Base-by-base conservation (phyloP, 2,113 vertebrate genomes). In the Lophius piscatorius region DNA sequence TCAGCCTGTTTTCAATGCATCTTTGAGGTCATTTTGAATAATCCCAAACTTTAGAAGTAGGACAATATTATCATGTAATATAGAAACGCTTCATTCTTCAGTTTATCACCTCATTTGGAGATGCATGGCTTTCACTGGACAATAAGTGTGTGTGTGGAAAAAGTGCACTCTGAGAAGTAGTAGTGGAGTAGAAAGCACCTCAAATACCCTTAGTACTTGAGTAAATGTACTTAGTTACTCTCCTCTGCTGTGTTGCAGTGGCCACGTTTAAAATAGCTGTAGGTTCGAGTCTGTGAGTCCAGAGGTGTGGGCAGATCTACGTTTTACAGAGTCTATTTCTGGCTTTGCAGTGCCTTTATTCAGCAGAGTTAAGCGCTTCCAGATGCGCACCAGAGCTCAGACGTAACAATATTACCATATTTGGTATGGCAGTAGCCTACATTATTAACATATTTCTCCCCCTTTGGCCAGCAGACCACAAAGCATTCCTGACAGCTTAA, bases 381-480 rank as follows among this genome's bases (percentile, higher is more conserved):
- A 99, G 96, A 98, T 98, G 95, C 91, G 92, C 90, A 89, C 92
- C 90, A 91, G 91, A 91, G 92, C 92, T 92, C 91, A 95, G 94
- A 98, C 95, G 95, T 98, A 98, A 99, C 94, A 94, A 93, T 95
- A 97, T 98, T 93, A 88, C 97, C 97, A 97, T 99, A 98, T 98
- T 98, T 98, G 97, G 95, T 98, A 95, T 93, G 94, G 95, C 94
- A 95, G 94, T 94, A 97, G 94, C 91, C 91, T 90, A 91, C 94
- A 94, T 98, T 98, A 98, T 97, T 95, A 93, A 93, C 95, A 98
- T 98, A 95, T 95, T 97, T 96, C 89, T 94, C 81, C 88, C 74
- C 92, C 57, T 83, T 82, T 91, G 93, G 92, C 94, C 94, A 94
- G 92, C 92, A 93, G 93, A 95, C 94, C 95, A 92, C 95, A 95